These are phyloP conservation scores for Erythrolamprus reginae DNA, from an alignment of 2,113 vertebrate species.

Conservation along the genomic window DNA sequence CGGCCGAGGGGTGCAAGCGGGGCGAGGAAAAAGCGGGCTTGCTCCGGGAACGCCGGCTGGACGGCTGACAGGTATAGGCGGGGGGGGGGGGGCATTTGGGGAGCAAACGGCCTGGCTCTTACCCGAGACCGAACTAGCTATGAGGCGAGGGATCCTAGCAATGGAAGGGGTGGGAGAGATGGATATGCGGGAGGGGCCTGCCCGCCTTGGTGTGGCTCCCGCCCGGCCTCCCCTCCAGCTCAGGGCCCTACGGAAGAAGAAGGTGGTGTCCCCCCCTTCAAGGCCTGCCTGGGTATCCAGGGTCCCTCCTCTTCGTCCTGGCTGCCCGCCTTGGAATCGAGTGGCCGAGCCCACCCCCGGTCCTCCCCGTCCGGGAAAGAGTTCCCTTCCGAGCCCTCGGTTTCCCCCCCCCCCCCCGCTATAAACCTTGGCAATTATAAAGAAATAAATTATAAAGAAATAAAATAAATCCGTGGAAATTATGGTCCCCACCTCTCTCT, in stretches of 20 bases:
- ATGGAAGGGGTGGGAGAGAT: neutral
- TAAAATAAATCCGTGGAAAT: too few relatives aligned
- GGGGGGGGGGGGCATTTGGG: neutral
- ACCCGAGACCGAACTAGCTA: neutral
- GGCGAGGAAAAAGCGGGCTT: too few relatives aligned
- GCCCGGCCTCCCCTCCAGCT: neutral
- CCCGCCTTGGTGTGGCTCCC: neutral
- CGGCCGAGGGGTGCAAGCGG: too few relatives aligned
- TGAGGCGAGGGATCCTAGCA: neutral
- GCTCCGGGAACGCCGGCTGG: neutral
- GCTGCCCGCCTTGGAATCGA: neutral
- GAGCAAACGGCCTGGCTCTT: neutral
- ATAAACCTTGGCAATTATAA: too few relatives aligned
- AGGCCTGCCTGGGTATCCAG: neutral
- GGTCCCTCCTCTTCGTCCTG: neutral
- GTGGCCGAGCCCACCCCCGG: neutral
- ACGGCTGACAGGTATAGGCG: neutral
- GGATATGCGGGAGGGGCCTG: neutral
- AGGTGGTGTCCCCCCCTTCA: neutral
- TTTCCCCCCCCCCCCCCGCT: neutral
- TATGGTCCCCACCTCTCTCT: too few relatives aligned
- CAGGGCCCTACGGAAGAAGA: neutral
- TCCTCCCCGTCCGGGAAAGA: neutral
- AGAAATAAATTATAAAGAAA: too few relatives aligned
- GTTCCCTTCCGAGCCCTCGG: neutral